These are phyloP conservation scores for Neodiprion lecontei DNA, from an alignment of 1,140 invertebrate species.

Conservation along the genomic window DNA sequence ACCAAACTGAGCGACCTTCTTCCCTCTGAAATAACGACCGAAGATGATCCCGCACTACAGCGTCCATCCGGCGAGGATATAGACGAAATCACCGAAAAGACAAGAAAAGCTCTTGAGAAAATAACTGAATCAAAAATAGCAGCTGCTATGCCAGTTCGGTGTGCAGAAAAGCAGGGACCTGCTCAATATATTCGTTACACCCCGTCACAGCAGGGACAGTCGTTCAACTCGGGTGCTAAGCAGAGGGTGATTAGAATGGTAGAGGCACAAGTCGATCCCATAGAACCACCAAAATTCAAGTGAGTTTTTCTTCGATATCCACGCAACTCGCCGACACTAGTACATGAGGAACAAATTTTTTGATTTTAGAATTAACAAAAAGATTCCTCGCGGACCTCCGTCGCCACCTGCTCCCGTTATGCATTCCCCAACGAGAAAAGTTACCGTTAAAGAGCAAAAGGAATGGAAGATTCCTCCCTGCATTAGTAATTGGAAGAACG, in stretches of 20 bases:
- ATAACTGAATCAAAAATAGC: conserved; percentile 89
- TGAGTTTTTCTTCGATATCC: conserved; percentile 35
- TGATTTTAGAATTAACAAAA: conserved; percentile 81
- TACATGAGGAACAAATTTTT: conserved; percentile 22
- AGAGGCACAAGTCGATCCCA: conserved; percentile 95
- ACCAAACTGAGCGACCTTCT: conserved; percentile 93
- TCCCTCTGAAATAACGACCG: conserved; percentile 90
- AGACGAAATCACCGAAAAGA: conserved; percentile 86
- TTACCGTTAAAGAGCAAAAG: conserved; percentile 98
- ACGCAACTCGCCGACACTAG: conserved; percentile 9
- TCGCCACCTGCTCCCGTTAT: conserved; percentile 97
- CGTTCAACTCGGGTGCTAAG: conserved; percentile 96
- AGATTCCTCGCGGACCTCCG: conserved; percentile 96
- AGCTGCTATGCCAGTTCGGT: conserved; percentile 91
- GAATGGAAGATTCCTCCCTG: conserved; percentile 99
- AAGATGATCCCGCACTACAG: conserved; percentile 88
- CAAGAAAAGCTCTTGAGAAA: conserved; percentile 83
- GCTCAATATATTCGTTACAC: conserved; percentile 98
- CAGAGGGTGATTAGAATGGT: conserved; percentile 97
- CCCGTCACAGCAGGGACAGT: conserved; percentile 93
- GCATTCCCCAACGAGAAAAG: conserved; percentile 96
- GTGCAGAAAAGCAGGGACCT: conserved; percentile 88
- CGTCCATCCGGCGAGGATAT: conserved; percentile 87
- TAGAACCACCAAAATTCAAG: conserved; percentile 98
- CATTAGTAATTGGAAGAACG: conserved; percentile 99